A percentile compares a stretch with the other conserved stretches of the same genome.
phyloP scores from a whole-genome alignment of 2,113 vertebrate species.

The Spea multiplicata region DNA sequence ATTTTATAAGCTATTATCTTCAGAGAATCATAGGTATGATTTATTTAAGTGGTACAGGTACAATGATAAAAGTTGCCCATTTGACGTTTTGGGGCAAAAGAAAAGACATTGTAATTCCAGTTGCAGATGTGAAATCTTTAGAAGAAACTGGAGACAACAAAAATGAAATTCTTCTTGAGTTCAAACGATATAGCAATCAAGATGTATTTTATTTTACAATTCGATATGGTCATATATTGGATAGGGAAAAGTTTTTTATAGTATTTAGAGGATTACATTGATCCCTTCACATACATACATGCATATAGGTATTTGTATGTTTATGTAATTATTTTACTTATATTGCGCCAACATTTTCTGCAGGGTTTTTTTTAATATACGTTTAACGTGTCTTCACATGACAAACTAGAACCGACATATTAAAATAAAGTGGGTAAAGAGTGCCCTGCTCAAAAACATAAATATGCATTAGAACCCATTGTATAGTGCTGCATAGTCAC shows the following conservation, averaged over 20 bases:
- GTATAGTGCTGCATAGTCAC: too few relatives aligned
- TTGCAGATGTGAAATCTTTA: constrained; percentile 74
- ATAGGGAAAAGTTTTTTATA: constrained; percentile 68
- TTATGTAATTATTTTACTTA: too few relatives aligned
- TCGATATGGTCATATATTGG: constrained; percentile 74
- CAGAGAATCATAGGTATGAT: constrained; percentile 85
- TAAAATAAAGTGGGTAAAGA: too few relatives aligned
- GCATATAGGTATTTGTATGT: too few relatives aligned
- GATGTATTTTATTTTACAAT: constrained; percentile 77
- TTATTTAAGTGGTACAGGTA: constrained; percentile 71
- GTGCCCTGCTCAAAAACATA: too few relatives aligned
- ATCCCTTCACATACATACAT: neutral
- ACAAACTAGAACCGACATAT: too few relatives aligned
- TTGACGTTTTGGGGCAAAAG: constrained; percentile 89
- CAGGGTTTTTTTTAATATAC: too few relatives aligned
- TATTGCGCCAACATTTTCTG: too few relatives aligned
- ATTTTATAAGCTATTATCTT: constrained; percentile 78
- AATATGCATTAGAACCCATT: too few relatives aligned
- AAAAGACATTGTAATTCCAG: constrained; percentile 71
- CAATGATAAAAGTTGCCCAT: constrained; percentile 77
- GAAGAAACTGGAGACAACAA: constrained; percentile 67
- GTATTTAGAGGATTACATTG: constrained; percentile 73
- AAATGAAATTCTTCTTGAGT: constrained; percentile 68
- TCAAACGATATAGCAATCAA: constrained; percentile 68
- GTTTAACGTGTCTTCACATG: too few relatives aligned